phyloP scores from a whole-genome alignment of 2,113 vertebrate species.

The Eulacestoma nigropectus region DNA sequence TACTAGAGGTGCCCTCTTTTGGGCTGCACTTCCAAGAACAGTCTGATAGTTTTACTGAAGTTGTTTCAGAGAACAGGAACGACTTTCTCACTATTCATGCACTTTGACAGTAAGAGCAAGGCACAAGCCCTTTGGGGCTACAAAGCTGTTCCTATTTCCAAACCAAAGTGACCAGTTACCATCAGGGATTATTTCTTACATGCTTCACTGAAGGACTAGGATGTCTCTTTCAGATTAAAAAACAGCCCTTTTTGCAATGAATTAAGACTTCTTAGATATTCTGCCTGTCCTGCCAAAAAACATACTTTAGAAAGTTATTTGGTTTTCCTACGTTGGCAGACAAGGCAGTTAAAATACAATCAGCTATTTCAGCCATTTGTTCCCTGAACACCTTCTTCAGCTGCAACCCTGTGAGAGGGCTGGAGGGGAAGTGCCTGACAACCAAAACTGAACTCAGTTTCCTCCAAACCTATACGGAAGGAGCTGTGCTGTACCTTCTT shows the following conservation, averaged over 20 bases:
- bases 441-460: no score
- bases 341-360: not conserved
- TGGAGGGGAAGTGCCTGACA: no score
- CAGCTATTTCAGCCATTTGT: not conserved
- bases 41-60: not conserved
- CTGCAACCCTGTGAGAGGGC: no score
- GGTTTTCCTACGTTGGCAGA: not conserved
- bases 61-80: not conserved
- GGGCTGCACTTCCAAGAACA: not conserved
- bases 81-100: accelerated
- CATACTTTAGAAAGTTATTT: not conserved
- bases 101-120: not conserved
- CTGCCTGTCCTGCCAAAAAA: not conserved
- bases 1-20: not conserved
- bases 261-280: not conserved
- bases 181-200: not conserved
- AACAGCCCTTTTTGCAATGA: not conserved
- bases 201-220: accelerated
- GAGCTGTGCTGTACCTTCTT: not conserved
- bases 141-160: not conserved
- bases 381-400: not conserved
- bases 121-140: not conserved
- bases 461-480: not conserved
- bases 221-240: not conserved
- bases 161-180: not conserved